phyloP scores from a whole-genome alignment of 2,888 invertebrate species.

The Chrysotoxum bicinctum region DNA sequence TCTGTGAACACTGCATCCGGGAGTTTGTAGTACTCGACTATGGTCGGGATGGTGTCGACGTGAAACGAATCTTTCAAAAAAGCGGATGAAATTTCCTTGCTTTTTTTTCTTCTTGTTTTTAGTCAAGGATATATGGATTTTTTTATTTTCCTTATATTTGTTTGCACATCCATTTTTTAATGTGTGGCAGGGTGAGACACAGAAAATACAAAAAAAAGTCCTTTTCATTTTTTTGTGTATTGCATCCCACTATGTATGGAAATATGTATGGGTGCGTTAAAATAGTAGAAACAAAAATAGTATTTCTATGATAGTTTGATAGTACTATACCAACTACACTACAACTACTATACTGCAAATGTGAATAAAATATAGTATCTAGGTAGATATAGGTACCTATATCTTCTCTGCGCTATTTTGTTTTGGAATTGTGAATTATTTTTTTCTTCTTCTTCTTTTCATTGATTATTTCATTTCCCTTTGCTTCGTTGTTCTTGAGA shows the following conservation, averaged over 20 bases:
- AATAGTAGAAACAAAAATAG: neutral
- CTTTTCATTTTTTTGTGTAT: neutral
- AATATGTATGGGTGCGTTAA: neutral
- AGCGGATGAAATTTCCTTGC: conserved; percentile 49
- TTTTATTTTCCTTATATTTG: neutral
- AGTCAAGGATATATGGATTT: conserved; percentile 55
- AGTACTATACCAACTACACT: neutral
- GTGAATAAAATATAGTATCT: conserved; percentile 53
- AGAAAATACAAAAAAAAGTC: neutral
- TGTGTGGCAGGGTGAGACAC: neutral
- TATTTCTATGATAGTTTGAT: conserved; percentile 17
- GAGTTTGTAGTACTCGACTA: neutral
- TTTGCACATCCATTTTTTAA: neutral
- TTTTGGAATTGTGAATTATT: conserved; percentile 28
- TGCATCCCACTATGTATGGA: neutral
- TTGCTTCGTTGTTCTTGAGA: neutral
- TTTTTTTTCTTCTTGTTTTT: conserved; percentile 13
- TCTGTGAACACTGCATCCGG: neutral
- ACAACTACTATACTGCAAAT: conserved; percentile 21
- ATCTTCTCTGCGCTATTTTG: conserved; percentile 37
- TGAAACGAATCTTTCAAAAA: conserved; percentile 38
- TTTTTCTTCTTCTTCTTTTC: conserved; percentile 8
- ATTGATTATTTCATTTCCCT: neutral
- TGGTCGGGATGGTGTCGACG: neutral
- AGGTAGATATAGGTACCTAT: too few relatives aligned